phyloP scores from a whole-genome alignment of 2,888 invertebrate genomes.

The Tridacna crocea region DNA sequence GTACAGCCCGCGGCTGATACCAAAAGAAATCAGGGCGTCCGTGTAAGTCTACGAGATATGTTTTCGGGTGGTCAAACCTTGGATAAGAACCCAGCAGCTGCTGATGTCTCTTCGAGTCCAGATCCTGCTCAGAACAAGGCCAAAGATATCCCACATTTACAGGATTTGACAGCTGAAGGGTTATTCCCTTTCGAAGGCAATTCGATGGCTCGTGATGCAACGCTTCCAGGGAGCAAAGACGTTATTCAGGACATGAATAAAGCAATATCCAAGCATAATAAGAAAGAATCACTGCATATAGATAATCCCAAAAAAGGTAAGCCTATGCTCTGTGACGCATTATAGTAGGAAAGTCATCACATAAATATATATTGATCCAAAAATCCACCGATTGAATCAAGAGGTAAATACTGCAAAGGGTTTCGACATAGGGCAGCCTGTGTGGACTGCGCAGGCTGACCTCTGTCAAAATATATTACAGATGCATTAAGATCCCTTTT shows the following conservation, averaged over 20 bases:
- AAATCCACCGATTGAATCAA: no score
- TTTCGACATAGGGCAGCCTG: no score
- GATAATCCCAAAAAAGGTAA: conserved; percentile 6
- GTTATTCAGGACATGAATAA: conserved; percentile 41
- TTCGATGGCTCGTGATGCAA: conserved; percentile 37
- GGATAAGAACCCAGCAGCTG: not conserved
- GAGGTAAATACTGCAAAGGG: no score
- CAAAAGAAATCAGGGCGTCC: not conserved
- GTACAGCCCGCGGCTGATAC: no score
- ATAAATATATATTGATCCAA: no score
- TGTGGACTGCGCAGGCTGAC: no score
- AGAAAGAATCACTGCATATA: conserved; percentile 39
- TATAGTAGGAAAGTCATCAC: no score
- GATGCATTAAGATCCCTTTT: no score
- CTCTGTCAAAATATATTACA: no score
- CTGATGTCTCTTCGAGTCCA: not conserved
- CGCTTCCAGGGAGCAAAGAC: conserved; percentile 15
- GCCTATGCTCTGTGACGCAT: no score
- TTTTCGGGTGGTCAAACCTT: not conserved
- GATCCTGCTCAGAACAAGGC: not conserved
- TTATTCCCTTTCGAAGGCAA: conserved; percentile 56
- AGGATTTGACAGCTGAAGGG: conserved; percentile 46
- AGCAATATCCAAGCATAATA: conserved; percentile 22
- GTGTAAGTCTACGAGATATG: conserved; percentile 5
- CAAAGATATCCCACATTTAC: conserved; percentile 27